Evolutionary conservation across 2,888 invertebrate species (phyloP), one percentile per base, ranked within the genome.

Genomic region (Drosophila monieri): DNA sequence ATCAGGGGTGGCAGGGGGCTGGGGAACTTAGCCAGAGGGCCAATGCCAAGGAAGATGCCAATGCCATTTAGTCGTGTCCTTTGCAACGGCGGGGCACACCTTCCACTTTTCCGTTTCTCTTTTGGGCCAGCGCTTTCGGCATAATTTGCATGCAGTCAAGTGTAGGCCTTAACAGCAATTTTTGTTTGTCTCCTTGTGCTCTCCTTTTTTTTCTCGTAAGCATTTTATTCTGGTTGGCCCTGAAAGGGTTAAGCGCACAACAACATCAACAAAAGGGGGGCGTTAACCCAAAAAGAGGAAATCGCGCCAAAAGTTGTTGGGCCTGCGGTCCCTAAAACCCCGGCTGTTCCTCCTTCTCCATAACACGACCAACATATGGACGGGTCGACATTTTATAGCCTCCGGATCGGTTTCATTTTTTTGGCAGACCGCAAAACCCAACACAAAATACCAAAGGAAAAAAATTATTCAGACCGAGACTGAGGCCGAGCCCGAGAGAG

Each of bases 321-420:
- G 56, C 62, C 53, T 67, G 72, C 53, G 43, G 25, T 55, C 15
- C 37, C 35, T 27, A 66, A 67, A 25, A 9, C 30, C 18, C 41
- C 49, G 5, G 25, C 43, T 27, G 25, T n/a, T 43, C 57, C 27
- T 23, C 74, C 54, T 56, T 47, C 56, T 44, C 56, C 32, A 35
- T 32, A 15, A 67, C 51, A 59, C 71, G 30, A 15, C 55, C 68
- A 84, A 80, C 81, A 88, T 81, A 88, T 81, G 81, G 85, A 84
- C 59, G 86, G 78, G 88, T 86, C 78, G 87, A 86, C 85, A 75
- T 84, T 81, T 81, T 81, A 81, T 81, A 74, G 87, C 80, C 88
- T 66, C 62, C 72, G 85, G 76, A 80, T 86, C 81, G 77, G 81
- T 72, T 74, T 78, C 69, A 76, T 69, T 64, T 67, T 62, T 64